Conservation (phyloP, 1,140 invertebrate genomes). For the Bathynomus jamesi region DNA sequence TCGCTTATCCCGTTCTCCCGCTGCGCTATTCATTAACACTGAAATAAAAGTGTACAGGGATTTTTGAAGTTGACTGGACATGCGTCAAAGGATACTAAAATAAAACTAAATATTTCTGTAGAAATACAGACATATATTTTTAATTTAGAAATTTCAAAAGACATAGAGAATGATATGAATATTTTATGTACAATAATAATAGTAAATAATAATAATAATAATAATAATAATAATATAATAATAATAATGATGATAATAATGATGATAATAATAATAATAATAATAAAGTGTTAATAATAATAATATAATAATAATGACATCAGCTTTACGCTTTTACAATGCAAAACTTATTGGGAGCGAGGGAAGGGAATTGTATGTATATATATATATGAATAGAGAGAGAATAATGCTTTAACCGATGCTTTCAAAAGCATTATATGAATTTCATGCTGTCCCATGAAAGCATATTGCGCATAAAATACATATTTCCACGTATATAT, state of each 20-base stretch:
- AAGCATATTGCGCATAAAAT: too few relatives aligned
- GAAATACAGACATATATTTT: conserved; percentile 38
- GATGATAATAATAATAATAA: conserved; percentile 12
- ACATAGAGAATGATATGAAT: conserved; percentile 38
- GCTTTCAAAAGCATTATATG: too few relatives aligned
- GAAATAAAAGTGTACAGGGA: too few relatives aligned
- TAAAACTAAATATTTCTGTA: conserved; percentile 29
- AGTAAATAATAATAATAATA: conserved; percentile 10
- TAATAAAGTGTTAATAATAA: conserved; percentile 11
- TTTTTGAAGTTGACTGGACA: too few relatives aligned
- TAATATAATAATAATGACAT: conserved; percentile 15
- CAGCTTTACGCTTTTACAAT: conserved; percentile 1
- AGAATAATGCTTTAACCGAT: too few relatives aligned
- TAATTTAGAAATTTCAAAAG: conserved; percentile 39
- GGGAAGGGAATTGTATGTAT: background rate
- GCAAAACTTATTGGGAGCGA: conserved; percentile 6
- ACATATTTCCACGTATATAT: background rate
- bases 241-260: conserved; percentile 13
- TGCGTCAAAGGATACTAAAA: conserved; percentile 13
- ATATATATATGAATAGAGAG: background rate
- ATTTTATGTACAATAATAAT: conserved; percentile 37
- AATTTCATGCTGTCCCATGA: too few relatives aligned
- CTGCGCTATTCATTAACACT: too few relatives aligned
- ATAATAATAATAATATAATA: conserved; percentile 18
- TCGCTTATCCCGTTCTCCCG: too few relatives aligned